Conservation (phyloP, 1,140 invertebrate genomes). For the Phortica variegata region DNA sequence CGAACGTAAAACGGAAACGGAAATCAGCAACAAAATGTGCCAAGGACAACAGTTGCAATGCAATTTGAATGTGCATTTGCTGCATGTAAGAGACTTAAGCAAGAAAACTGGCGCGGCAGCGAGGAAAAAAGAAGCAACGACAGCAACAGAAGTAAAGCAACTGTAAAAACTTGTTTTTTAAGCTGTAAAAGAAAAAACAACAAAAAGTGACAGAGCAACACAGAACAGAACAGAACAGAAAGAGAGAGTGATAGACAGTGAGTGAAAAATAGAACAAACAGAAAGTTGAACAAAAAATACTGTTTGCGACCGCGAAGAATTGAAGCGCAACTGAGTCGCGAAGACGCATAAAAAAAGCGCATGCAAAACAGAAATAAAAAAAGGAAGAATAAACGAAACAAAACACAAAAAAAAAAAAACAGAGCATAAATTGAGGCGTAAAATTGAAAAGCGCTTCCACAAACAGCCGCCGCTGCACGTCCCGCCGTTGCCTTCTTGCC, state of each 20-base stretch:
- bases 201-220: neutral
- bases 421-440: constrained; percentile 38
- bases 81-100: too few species aligned
- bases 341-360: too few species aligned
- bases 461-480: constrained; percentile 28
- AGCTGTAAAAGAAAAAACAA: constrained; percentile 5
- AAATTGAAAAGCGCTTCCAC: constrained; percentile 50
- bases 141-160: constrained; percentile 9
- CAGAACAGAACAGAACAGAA: neutral
- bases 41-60: constrained; percentile 38
- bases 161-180: too few species aligned
- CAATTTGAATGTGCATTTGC: too few species aligned
- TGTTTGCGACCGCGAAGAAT: constrained; percentile 18
- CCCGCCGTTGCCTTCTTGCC: neutral
- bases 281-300: constrained; percentile 25
- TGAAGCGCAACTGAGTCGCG: constrained; percentile 22
- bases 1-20: constrained; percentile 52
- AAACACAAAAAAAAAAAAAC: too few species aligned
- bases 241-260: neutral
- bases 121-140: constrained; percentile 4
- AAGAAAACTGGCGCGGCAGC: too few species aligned
- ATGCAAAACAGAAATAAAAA: too few species aligned
- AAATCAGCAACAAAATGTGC: constrained; percentile 55
- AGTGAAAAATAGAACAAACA: constrained; percentile 22
- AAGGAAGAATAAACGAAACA: neutral